Evolutionary conservation across 1,140 invertebrate genomes (phyloP).

Genomic region (Brachionus manjavacas): DNA sequence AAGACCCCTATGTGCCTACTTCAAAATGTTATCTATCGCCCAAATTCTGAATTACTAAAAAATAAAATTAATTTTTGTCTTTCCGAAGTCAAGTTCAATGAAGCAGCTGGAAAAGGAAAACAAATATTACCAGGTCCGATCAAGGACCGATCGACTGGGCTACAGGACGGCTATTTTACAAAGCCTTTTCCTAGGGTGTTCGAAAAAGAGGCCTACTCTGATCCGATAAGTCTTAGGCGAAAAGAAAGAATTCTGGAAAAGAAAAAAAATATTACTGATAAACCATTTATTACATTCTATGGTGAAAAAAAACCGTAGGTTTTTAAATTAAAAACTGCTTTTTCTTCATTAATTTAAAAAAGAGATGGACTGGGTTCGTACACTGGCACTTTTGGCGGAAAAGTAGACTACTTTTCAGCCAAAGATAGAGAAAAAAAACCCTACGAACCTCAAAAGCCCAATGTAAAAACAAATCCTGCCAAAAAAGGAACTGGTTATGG

Average conservation of each 20-base stretch:
- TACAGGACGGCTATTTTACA: conserved; percentile 54
- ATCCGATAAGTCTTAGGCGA: conserved; percentile 53
- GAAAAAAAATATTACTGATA: conserved; percentile 53
- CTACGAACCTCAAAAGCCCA: conserved; percentile 48
- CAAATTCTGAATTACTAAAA: background rate
- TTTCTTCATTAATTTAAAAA: conserved; percentile 45
- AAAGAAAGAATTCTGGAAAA: conserved; percentile 50
- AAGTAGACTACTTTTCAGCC: conserved; percentile 51
- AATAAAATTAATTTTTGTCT: background rate
- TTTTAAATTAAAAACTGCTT: conserved; percentile 33
- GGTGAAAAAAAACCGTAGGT: conserved; percentile 53
- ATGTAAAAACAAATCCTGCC: conserved; percentile 55
- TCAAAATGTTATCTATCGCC: conserved; percentile 44
- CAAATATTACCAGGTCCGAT: conserved; percentile 53
- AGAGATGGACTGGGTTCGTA: conserved; percentile 51
- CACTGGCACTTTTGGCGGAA: conserved; percentile 54
- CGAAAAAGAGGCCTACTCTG: conserved; percentile 54
- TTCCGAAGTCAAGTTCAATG: conserved; percentile 53
- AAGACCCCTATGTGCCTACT: conserved; percentile 50
- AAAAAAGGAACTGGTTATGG: conserved; percentile 58
- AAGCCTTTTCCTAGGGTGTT: conserved; percentile 53
- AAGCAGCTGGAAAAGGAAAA: conserved; percentile 53
- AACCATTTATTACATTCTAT: conserved; percentile 55
- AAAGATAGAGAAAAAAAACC: conserved; percentile 44
- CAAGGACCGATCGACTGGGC: conserved; percentile 50